Conservation (phyloP, 2,113 vertebrate genomes). For the Oryzias javanicus region DNA sequence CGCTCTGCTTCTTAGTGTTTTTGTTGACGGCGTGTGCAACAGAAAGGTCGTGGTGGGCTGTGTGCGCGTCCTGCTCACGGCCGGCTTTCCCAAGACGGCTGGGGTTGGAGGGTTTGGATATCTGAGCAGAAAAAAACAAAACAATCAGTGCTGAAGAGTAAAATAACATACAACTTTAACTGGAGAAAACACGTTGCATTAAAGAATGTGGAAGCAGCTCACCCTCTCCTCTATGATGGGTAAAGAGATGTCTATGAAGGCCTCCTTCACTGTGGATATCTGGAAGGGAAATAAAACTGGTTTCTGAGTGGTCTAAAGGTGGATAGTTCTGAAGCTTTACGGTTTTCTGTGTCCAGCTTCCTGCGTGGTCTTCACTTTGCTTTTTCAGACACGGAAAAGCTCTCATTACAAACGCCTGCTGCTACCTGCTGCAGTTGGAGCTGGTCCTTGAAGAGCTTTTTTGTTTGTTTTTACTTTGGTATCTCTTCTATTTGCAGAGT, state of each 20-base stretch:
- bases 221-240: slow-evolving; percentile 98
- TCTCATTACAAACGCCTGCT: slow-evolving; percentile 24
- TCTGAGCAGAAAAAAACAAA: slow-evolving; percentile 69
- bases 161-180: no score
- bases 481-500: background rate
- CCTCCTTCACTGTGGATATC: slow-evolving; percentile 95
- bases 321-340: background rate
- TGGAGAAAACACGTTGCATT: no score
- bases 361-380: slow-evolving; percentile 40
- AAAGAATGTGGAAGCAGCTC: slow-evolving; percentile 60
- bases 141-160: background rate
- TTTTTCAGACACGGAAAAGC: slow-evolving; percentile 28
- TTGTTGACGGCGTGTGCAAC: slow-evolving; percentile 72
- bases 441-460: slow-evolving; percentile 47
- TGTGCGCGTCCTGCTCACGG: slow-evolving; percentile 73
- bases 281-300: slow-evolving; percentile 63
- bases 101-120: slow-evolving; percentile 87
- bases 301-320: background rate
- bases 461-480: slow-evolving; percentile 5
- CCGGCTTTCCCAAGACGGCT: slow-evolving; percentile 81
- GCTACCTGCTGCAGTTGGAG: slow-evolving; percentile 41
- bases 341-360: slow-evolving; percentile 11
- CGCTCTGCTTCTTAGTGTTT: slow-evolving; percentile 77
- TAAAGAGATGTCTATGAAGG: slow-evolving; percentile 97
- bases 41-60: slow-evolving; percentile 60